Conservation (phyloP, 2,113 vertebrate genomes). For the Brachirus orientalis region DNA sequence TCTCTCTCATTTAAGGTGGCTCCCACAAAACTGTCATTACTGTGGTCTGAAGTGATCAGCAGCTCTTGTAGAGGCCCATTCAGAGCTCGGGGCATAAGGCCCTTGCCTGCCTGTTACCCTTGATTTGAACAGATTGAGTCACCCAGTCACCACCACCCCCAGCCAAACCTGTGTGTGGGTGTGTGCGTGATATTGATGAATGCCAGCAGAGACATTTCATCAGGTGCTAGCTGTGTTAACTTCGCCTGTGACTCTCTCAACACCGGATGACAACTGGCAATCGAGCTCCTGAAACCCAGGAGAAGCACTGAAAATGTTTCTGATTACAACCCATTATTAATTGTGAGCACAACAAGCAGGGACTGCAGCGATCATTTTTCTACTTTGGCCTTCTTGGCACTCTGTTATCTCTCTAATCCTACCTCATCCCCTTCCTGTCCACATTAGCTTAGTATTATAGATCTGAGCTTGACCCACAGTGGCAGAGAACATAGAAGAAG, state of each 20-base stretch:
- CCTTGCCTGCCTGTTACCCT: too few species aligned
- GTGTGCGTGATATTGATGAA: constrained; percentile 6
- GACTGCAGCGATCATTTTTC: constrained; percentile 51
- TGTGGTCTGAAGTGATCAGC: too few species aligned
- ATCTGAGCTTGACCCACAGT: constrained; percentile 60
- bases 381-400: constrained; percentile 8
- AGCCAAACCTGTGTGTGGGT: not conserved
- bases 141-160: too few species aligned
- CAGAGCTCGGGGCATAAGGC: too few species aligned
- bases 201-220: constrained; percentile 43
- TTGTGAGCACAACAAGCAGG: constrained; percentile 45
- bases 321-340: constrained; percentile 73
- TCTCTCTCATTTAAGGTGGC: too few species aligned
- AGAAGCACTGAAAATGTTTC: constrained; percentile 50
- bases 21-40: too few species aligned
- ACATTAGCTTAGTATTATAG: constrained; percentile 44
- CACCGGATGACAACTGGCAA: constrained; percentile 67
- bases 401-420: constrained; percentile 72
- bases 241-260: constrained; percentile 50
- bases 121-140: too few species aligned
- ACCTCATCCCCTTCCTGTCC: constrained; percentile 74
- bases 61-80: too few species aligned
- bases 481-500: constrained; percentile 30
- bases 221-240: constrained; percentile 25
- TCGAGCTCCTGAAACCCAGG: constrained; percentile 56